Conservation (phyloP, 30 jellyfish, hydroid and myxozoan species). For the Nemopilema nomurai region DNA sequence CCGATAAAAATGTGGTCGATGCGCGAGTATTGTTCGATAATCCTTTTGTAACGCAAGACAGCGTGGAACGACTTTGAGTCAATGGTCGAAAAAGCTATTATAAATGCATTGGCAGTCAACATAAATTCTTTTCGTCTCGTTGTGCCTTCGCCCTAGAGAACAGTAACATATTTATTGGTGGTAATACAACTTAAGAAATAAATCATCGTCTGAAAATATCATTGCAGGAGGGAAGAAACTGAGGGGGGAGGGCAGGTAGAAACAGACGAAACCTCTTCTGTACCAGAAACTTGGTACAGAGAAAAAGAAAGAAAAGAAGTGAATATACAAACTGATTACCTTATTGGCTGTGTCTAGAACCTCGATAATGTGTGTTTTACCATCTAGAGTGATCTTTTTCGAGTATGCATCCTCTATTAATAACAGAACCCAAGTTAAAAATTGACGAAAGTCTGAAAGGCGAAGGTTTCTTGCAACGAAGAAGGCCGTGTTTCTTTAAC, state of each 20-base stretch:
- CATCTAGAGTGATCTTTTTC: constrained; percentile 61
- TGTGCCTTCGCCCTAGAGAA: constrained; percentile 62
- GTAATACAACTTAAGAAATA: too few relatives aligned
- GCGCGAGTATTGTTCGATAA: constrained; percentile 40
- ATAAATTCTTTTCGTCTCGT: constrained; percentile 55
- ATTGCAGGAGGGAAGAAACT: too few relatives aligned
- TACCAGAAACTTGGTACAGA: too few relatives aligned
- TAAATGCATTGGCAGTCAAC: constrained; percentile 55
- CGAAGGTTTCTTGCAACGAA: too few relatives aligned
- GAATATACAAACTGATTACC: constrained; percentile 12
- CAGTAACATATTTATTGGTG: neutral
- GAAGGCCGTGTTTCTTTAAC: too few relatives aligned
- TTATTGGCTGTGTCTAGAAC: constrained; percentile 71
- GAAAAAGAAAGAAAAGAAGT: too few relatives aligned
- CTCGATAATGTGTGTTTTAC: constrained; percentile 49
- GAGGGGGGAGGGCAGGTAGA: too few relatives aligned
- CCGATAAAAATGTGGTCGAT: constrained; percentile 34
- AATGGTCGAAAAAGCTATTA: constrained; percentile 61
- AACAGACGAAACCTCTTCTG: too few relatives aligned
- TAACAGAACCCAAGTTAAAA: neutral
- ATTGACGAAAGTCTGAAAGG: too few relatives aligned
- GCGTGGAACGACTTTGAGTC: constrained; percentile 56
- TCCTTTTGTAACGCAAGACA: constrained; percentile 28
- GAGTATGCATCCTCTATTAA: constrained; percentile 68
- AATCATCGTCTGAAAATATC: neutral